Evolutionary conservation across 2,888 invertebrate species (phyloP), one percentile per base, ranked within the genome.

Genomic region (Callinectes sapidus): DNA sequence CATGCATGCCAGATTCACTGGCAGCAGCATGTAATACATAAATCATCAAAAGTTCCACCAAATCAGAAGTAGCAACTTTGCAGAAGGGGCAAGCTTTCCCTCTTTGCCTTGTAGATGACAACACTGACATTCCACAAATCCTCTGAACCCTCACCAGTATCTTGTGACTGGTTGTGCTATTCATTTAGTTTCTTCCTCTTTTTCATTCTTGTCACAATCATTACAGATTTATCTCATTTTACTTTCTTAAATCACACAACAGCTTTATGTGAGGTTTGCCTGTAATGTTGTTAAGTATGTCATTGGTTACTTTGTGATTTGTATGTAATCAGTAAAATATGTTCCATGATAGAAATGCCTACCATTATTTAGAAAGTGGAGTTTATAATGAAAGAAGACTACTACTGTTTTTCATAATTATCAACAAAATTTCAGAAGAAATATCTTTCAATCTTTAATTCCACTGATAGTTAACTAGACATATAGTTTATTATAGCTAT

Each of bases 401-500:
- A 28, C 28, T 71, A 28, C 13, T 71, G 71, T 23, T n/a, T 28
- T 28, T 71, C 28, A 71, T 71, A 28, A 71, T 35, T 3, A 81
- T 32, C 8, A 81, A 35, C 16, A 81, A 81, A 35, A 35, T 35
- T 81, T 35, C 32, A 32, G 28, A 77, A 23, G 61, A 61, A 61
- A 77, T 16, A 35, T 81, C 16, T 35, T 81, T 81, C 13, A 77
- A 35, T 16, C 16, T 77, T 35, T 13, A 81, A 81, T 35, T 16
- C 81, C 35, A 81, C 18, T 81, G 35, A 81, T 81, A 81, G 6
- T 35, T 35, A 35, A n/a, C 81, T 81, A 81, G 81, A 81, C 81
- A 81, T 81, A 35, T n/a, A 81, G 32, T 81, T 32, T 77, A 77
- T 28, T 28, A 77, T 8, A 81, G 28, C 28, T 71, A 71, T 71